Conservation (phyloP, 2,888 invertebrate species). For the Troglohyphantes excavatus region DNA sequence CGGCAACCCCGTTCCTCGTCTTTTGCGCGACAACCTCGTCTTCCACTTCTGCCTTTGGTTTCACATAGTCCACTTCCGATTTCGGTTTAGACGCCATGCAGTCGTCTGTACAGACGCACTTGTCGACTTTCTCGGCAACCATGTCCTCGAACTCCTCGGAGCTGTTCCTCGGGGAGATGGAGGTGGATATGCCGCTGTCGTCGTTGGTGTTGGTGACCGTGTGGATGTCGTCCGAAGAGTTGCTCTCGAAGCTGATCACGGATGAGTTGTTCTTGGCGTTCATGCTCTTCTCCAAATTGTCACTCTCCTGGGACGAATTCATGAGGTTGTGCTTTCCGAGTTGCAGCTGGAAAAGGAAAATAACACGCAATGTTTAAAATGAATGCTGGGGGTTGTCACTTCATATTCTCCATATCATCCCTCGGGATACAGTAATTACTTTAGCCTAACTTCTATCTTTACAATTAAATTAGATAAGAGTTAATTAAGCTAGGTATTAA, state of each 20-base stretch:
- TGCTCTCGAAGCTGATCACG: conserved; percentile 69
- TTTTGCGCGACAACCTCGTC: background rate
- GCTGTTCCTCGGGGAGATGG: conserved; percentile 60
- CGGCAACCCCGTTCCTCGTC: background rate
- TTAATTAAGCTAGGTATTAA: too few relatives aligned
- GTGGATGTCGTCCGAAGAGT: conserved; percentile 37
- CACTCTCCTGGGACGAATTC: conserved; percentile 71
- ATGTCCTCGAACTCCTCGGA: conserved; percentile 63
- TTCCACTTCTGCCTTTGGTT: too few relatives aligned
- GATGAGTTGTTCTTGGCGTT: conserved; percentile 66
- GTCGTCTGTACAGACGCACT: conserved; percentile 54
- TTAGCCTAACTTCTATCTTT: too few relatives aligned
- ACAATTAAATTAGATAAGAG: too few relatives aligned
- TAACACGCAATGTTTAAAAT: too few relatives aligned
- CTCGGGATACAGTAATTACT: too few relatives aligned
- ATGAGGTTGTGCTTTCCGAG: conserved; percentile 57
- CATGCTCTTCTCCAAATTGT: conserved; percentile 52
- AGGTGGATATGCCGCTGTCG: conserved; percentile 72
- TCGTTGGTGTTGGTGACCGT: conserved; percentile 58
- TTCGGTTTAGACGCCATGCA: background rate
- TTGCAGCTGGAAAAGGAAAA: conserved; percentile 35
- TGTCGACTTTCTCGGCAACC: conserved; percentile 49
- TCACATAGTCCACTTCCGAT: background rate
- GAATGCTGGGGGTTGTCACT: too few relatives aligned
- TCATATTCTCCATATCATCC: too few relatives aligned